These are phyloP conservation scores for Antigone vipio DNA, from an alignment of 2,113 vertebrate genomes.

Conservation along the genomic window DNA sequence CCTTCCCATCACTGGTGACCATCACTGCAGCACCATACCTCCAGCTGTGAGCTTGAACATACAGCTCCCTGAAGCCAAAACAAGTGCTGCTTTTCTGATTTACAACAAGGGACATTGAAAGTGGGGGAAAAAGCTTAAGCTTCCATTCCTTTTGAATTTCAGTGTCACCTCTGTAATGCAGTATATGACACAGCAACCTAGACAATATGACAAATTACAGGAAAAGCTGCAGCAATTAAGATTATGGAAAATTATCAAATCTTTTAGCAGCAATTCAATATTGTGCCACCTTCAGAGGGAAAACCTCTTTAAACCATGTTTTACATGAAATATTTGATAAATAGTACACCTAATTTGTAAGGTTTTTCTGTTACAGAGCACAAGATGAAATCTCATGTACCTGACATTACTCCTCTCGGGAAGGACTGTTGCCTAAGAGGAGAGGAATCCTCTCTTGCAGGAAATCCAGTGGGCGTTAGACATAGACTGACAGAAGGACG, in stretches of 20 bases:
- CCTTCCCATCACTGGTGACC: slow-evolving; percentile 25
- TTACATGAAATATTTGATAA: slow-evolving; percentile 9
- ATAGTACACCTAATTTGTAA: not conserved
- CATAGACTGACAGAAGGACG: not conserved
- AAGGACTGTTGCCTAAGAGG: not conserved
- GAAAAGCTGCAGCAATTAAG: not conserved
- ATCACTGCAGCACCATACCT: not conserved
- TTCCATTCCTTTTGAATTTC: slow-evolving; percentile 47
- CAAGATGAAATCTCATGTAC: not conserved
- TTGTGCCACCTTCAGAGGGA: not conserved
- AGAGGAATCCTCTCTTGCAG: not conserved
- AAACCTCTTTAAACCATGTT: not conserved
- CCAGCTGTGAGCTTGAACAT: slow-evolving; percentile 39
- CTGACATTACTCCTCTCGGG: slow-evolving; percentile 6
- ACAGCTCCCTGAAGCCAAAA: slow-evolving; percentile 33
- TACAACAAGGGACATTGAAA: slow-evolving; percentile 1
- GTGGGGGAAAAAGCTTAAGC: not conserved
- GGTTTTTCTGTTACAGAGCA: slow-evolving; percentile 9
- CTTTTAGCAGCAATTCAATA: slow-evolving; percentile 7
- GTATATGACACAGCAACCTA: not conserved
- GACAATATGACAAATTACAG: not conserved
- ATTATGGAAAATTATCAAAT: slow-evolving; percentile 13
- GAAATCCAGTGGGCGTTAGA: slow-evolving; percentile 6
- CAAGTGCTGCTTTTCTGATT: slow-evolving; percentile 49
- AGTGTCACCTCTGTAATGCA: not conserved